Conservation (phyloP, 2,113 vertebrate genomes). For the Paratilapia polleni region DNA sequence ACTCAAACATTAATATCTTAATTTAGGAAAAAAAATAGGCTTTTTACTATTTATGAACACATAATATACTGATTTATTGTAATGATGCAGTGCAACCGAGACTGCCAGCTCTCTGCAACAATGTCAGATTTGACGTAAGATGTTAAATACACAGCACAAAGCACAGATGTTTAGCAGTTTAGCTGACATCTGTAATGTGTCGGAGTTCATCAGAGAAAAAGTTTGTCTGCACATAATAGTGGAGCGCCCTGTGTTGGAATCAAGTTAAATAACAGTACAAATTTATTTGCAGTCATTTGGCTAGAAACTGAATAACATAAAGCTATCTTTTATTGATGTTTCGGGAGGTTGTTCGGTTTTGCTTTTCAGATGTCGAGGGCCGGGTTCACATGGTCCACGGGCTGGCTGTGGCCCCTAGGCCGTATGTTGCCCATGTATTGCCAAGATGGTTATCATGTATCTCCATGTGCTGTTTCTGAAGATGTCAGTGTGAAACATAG, state of each 20-base stretch:
- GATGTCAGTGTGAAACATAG: not conserved
- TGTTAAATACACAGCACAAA: not conserved
- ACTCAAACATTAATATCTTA: not conserved
- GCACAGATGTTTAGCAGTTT: not conserved
- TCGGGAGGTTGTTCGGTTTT: not conserved
- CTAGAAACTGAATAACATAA: not conserved
- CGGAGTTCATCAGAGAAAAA: not conserved
- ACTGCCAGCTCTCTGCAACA: not conserved
- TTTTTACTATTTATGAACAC: not conserved
- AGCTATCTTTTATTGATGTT: not conserved
- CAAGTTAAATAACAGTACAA: not conserved
- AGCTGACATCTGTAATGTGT: not conserved
- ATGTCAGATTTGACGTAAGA: not conserved
- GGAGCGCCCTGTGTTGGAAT: not conserved
- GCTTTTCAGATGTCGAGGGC: not conserved
- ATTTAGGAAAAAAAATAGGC: not conserved
- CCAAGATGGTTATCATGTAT: not conserved
- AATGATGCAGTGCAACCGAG: not conserved
- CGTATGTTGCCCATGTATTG: not conserved
- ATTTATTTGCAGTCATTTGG: not conserved
- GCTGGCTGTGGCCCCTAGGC: fast-evolving
- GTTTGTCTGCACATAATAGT: not conserved
- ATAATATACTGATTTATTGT: not conserved
- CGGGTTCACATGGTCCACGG: not conserved
- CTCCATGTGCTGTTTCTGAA: not conserved